Evolutionary conservation across 53 echinoderm and acorn worm species (phyloP).

Genomic region (Crossaster papposus): DNA sequence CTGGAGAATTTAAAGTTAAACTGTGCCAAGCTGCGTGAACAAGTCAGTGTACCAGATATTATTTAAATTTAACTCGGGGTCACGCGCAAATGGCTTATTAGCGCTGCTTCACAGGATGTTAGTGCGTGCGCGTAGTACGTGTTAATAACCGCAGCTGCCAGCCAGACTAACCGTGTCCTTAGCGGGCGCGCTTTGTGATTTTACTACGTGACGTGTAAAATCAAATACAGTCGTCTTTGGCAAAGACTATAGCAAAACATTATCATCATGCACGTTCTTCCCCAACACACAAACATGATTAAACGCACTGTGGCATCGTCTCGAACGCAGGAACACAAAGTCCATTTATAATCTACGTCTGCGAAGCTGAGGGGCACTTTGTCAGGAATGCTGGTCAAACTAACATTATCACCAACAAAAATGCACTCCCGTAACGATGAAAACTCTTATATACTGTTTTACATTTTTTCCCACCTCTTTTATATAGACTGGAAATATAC

Average conservation of each 20-base stretch:
- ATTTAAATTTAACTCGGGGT: too few relatives aligned
- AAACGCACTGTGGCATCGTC: not conserved
- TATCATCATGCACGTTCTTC: not conserved
- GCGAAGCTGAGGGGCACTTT: not conserved
- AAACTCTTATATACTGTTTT: not conserved
- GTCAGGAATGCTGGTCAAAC: conserved; percentile 18
- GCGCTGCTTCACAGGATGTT: too few relatives aligned
- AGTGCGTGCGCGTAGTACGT: too few relatives aligned
- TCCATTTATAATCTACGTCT: not conserved
- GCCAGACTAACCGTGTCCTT: too few relatives aligned
- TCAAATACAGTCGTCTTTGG: not conserved
- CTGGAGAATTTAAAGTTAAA: too few relatives aligned
- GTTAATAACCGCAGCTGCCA: too few relatives aligned
- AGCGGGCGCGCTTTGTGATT: too few relatives aligned
- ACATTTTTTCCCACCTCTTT: not conserved
- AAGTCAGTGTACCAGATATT: too few relatives aligned
- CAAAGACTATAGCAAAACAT: not conserved
- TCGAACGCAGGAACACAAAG: not conserved
- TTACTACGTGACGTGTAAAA: too few relatives aligned
- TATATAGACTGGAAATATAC: not conserved
- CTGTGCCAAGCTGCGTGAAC: too few relatives aligned
- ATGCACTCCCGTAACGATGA: not conserved
- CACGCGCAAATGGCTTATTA: too few relatives aligned
- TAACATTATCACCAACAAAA: too few relatives aligned
- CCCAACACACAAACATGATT: not conserved